phyloP scores from a whole-genome alignment of 1,140 invertebrate species.

The Ceratina australensis region DNA sequence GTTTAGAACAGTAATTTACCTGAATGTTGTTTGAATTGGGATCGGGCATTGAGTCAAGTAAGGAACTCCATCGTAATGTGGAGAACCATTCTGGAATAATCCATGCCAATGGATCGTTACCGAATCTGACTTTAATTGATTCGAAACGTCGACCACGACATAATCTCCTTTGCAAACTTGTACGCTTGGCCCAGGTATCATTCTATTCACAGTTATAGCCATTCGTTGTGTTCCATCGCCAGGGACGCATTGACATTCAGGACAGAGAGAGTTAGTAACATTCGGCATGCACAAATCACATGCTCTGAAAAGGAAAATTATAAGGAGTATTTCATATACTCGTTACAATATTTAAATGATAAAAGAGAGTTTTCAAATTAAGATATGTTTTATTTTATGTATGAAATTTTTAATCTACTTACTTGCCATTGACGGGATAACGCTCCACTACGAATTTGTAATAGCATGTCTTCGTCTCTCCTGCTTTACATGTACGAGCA shows the following conservation, averaged over 20 bases:
- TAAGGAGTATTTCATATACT: too few species aligned
- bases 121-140: slow-evolving; percentile 89
- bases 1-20: slow-evolving; percentile 72
- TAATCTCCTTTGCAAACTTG: slow-evolving; percentile 89
- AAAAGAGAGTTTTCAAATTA: too few species aligned
- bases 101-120: slow-evolving; percentile 94
- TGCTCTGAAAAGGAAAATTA: slow-evolving; percentile 2
- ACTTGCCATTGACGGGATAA: slow-evolving; percentile 75
- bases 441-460: slow-evolving; percentile 78
- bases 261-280: slow-evolving; percentile 44
- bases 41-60: slow-evolving; percentile 96
- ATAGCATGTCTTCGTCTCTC: slow-evolving; percentile 70
- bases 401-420: not conserved
- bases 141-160: slow-evolving; percentile 91
- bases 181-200: slow-evolving; percentile 82
- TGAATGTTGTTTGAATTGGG: slow-evolving; percentile 89
- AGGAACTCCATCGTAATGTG: slow-evolving; percentile 94
- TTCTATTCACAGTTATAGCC: slow-evolving; percentile 81
- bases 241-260: slow-evolving; percentile 82
- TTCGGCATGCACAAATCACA: slow-evolving; percentile 8
- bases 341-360: too few species aligned
- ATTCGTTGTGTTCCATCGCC: slow-evolving; percentile 80
- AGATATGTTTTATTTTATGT: too few species aligned
- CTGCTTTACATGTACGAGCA: slow-evolving; percentile 68
- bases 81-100: slow-evolving; percentile 88